Evolutionary conservation across 2,888 invertebrate species (phyloP).

Genomic region (Sisyra terminalis): DNA sequence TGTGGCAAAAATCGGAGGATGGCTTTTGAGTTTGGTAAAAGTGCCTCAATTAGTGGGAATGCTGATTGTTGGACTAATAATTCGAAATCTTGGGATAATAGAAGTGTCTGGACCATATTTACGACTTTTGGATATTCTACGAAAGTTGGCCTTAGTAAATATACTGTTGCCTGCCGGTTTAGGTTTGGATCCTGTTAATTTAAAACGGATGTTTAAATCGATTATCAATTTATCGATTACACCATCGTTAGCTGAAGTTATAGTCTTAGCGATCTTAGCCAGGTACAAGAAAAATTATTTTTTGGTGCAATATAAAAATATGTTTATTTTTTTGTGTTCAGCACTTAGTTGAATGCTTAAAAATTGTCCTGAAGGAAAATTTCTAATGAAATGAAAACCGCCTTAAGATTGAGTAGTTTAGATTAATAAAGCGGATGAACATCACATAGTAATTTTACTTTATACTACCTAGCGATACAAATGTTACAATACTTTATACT

Average conservation of each 20-base stretch:
- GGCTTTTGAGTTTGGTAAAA: slow-evolving; percentile 13
- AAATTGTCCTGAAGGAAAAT: too few species aligned
- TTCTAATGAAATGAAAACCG: too few species aligned
- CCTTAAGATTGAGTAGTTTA: too few species aligned
- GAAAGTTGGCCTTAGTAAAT: slow-evolving; percentile 43
- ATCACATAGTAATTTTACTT: too few species aligned
- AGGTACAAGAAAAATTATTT: too few species aligned
- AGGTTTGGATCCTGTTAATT: slow-evolving; percentile 39
- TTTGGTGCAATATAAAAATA: too few species aligned
- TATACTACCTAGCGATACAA: too few species aligned
- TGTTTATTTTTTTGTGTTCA: too few species aligned
- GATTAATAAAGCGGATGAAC: too few species aligned
- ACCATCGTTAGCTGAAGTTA: slow-evolving; percentile 41
- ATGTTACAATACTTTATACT: too few species aligned
- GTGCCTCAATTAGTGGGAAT: slow-evolving; percentile 44
- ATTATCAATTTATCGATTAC: slow-evolving; percentile 36
- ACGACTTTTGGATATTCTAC: slow-evolving; percentile 28
- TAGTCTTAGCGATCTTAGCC: slow-evolving; percentile 30
- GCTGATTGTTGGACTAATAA: slow-evolving; percentile 39
- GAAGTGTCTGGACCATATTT: slow-evolving; percentile 27
- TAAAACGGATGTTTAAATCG: slow-evolving; percentile 34
- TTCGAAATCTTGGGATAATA: slow-evolving; percentile 31
- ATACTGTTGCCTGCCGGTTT: slow-evolving; percentile 47
- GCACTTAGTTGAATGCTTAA: too few species aligned
- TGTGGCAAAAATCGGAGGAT: slow-evolving; percentile 17